Evolutionary conservation across 2,888 invertebrate species (phyloP), one percentile per base, ranked within the genome.

Genomic region (Leptopilina syphax): DNA sequence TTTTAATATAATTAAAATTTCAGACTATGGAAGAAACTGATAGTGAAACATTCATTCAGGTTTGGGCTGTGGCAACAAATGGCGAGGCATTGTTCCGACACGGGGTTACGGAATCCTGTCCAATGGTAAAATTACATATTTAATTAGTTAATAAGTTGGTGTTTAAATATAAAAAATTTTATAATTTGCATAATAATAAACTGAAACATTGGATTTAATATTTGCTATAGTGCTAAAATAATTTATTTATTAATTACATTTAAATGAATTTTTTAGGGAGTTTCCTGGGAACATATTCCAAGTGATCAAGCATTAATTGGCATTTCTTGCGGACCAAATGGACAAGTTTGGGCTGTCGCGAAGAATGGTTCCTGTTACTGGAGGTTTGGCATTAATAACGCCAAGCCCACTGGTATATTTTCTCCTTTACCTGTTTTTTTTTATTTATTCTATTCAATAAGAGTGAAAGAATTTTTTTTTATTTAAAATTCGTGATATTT

Each of bases 31-130:
- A 91, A 67, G 93, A 93, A 84, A 92, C 92, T 81, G 86, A 91
- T 13, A 86, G 87, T 4, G 93, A 94, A 87, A 90, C 90, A 67
- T 87, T 88, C 79, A 93, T 96, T 24, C 93, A 94, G 18, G 95
- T 97, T 34, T 97, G 98, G 97, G 98, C 97, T 0, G 94, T 98
- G 41, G 97, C 97, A 65, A 93, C 95, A 12, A 96, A 96, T 86
- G 98, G 98, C 6, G 97, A 98, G 92, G 97, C 96, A 10, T 94
- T 98, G 82, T 95, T 96, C 86, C 93, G 98, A 77, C 94, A 95
- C 81, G 97, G 96, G 60, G 97, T 98, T 1, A 95, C 96, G 1
- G 92, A 93, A 84, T 92, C 94, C 3, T 95, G 95, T 90, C 96
- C 97, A 10, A 93, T 94, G 90, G 97, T 97, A 92, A 93, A 93